These are phyloP conservation scores for Isotomurus palustris DNA, from an alignment of 2,888 invertebrate genomes.

Conservation along the genomic window DNA sequence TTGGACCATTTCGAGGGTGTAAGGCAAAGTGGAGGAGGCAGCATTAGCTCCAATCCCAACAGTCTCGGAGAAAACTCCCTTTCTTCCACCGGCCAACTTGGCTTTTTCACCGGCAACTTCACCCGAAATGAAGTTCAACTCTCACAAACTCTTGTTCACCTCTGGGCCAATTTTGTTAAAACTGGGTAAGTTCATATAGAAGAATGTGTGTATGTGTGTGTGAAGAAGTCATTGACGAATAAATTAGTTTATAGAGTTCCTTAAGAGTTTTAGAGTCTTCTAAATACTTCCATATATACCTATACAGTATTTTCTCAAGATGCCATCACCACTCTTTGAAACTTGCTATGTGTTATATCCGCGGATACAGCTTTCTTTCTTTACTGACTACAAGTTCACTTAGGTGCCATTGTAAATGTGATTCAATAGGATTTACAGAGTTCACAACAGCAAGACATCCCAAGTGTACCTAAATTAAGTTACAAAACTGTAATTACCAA, in stretches of 20 bases:
- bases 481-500: neutral
- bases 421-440: too few species aligned
- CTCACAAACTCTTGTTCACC: constrained; percentile 84
- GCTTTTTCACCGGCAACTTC: constrained; percentile 81
- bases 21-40: neutral
- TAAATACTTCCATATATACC: too few species aligned
- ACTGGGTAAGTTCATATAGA: constrained; percentile 76
- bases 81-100: constrained; percentile 48
- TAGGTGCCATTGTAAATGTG: too few species aligned
- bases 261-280: too few species aligned
- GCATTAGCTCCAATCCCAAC: neutral
- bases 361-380: too few species aligned
- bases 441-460: too few species aligned
- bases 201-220: neutral
- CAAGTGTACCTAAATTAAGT: neutral
- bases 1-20: neutral
- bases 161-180: constrained; percentile 88
- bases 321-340: too few species aligned
- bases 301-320: too few species aligned
- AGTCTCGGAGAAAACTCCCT: constrained; percentile 5
- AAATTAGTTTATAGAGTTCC: too few species aligned
- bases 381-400: too few species aligned
- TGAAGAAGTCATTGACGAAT: neutral
- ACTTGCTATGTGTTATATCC: too few species aligned
- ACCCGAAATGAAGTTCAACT: constrained; percentile 79